Evolutionary conservation across 2,888 invertebrate genomes (phyloP).

Genomic region (Parelbella ahira): DNA sequence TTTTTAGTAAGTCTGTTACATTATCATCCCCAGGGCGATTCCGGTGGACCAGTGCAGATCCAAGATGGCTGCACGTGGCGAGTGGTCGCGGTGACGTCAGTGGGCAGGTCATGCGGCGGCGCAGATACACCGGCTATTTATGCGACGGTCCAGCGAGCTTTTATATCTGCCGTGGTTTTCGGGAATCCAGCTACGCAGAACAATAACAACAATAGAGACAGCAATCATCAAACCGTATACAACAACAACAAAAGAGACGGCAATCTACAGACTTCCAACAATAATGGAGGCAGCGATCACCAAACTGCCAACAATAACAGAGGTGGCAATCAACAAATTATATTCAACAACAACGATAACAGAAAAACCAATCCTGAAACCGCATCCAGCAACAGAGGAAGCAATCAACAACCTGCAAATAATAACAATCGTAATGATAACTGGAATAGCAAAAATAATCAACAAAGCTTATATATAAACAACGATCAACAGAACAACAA

Average conservation of each 20-base stretch:
- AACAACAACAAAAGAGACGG: not conserved
- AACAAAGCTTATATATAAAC: too few relatives aligned
- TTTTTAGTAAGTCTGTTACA: too few relatives aligned
- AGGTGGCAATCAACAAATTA: too few relatives aligned
- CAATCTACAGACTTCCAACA: too few relatives aligned
- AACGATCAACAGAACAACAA: not conserved
- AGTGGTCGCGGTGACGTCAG: conserved; percentile 62
- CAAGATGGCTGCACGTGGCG: conserved; percentile 67
- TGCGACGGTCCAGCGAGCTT: conserved; percentile 43
- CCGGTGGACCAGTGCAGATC: conserved; percentile 66
- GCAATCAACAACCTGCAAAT: not conserved
- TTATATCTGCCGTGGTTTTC: conserved; percentile 38
- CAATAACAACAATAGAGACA: not conserved
- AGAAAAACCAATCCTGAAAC: not conserved
- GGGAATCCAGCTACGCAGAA: conserved; percentile 2
- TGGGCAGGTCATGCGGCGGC: conserved; percentile 63
- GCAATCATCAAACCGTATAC: not conserved
- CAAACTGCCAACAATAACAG: too few relatives aligned
- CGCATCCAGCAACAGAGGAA: not conserved
- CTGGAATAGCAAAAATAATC: conserved; percentile 4
- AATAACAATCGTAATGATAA: conserved; percentile 1
- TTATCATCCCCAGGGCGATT: conserved; percentile 76
- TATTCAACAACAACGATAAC: too few relatives aligned
- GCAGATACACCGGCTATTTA: conserved; percentile 63
- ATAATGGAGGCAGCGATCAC: too few relatives aligned